These are phyloP conservation scores for Muricea muricata DNA, from an alignment of 92 coral and sea anemone species.

Conservation along the genomic window DNA sequence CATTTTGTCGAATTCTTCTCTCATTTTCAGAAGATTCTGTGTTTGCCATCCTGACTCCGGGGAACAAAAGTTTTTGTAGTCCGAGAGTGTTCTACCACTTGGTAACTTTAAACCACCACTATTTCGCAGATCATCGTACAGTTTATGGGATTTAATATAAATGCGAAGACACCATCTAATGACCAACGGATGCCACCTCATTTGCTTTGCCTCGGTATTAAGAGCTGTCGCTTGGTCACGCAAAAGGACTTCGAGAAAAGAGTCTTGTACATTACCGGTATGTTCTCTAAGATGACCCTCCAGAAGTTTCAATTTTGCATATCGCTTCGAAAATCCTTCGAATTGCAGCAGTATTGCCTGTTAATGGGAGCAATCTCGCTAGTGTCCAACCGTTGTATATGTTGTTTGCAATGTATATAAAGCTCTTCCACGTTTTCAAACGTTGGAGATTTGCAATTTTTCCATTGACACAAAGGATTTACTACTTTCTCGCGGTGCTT, in stretches of 20 bases:
- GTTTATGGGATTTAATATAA: too few relatives aligned
- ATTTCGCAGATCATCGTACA: too few relatives aligned
- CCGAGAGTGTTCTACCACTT: constrained; percentile 47
- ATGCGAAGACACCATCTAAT: constrained; percentile 51
- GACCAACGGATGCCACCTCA: constrained; percentile 47
- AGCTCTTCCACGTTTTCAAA: constrained; percentile 42
- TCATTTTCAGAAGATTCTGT: constrained; percentile 37
- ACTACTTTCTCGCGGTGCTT: not conserved
- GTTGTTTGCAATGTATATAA: constrained; percentile 20
- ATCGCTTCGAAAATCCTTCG: constrained; percentile 18
- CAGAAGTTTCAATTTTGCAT: constrained; percentile 34
- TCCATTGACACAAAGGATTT: constrained; percentile 38
- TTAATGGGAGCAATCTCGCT: constrained; percentile 24
- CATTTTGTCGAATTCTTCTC: constrained; percentile 44
- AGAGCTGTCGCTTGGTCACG: constrained; percentile 43
- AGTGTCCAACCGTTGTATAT: constrained; percentile 34
- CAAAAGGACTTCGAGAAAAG: constrained; percentile 24
- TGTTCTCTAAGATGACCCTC: constrained; percentile 39
- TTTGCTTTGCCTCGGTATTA: constrained; percentile 31
- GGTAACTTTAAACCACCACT: constrained; percentile 43
- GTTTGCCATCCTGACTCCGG: too few relatives aligned
- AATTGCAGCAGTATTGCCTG: constrained; percentile 20
- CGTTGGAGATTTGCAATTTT: not conserved
- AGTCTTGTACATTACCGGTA: constrained; percentile 16
- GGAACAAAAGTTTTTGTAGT: too few relatives aligned